Base-by-base conservation (phyloP, 2,888 invertebrate species). In the Cryptophagus acutangulus region DNA sequence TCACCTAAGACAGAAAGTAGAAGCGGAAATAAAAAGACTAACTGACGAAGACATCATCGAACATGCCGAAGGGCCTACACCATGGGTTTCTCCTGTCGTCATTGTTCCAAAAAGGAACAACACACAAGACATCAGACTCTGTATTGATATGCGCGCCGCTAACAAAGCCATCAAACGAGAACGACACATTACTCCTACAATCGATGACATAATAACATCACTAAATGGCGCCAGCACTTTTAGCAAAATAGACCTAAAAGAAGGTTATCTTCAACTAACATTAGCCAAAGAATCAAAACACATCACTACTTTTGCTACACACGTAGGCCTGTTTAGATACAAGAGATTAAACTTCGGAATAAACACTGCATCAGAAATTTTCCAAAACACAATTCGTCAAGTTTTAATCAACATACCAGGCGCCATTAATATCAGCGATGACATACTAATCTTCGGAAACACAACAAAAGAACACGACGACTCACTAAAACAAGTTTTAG, bases 311-410 rank as follows among this genome's bases (percentile, higher is more conserved):
- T 69, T 69, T 42, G 58, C 60, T 3, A 65, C 66, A 3, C 51
- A 51, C 14, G 49, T 48, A 20, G 67, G 66, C 0, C 33, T 69
- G 6, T 66, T 43, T 40, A 43, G 62, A 17, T 71, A 65, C 41
- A 70, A 67, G 46, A 30, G 67, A 37, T 36, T 65, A 2, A 54
- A 58, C 49, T 66, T 65, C 46, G 63, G 63, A 0, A 60, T 71
- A 5, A 54, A 52, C 2, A 66, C 65, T 36, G 71, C 71, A 2
- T 62, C 66, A 1, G 71, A 70, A 52, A 52, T 66, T 2, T 71
- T 67, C 46, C 66, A 70, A 49, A 62, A 67, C 45, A 56, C 55
- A 2, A 45, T 71, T 6, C 10, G 29, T 10, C 17, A 25, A 39
- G 24, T 17, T 13, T 17, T 38, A 14, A 18, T 20, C 30, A 18